Evolutionary conservation across 2,113 vertebrate genomes (phyloP).

Genomic region (Cebus imitator): DNA sequence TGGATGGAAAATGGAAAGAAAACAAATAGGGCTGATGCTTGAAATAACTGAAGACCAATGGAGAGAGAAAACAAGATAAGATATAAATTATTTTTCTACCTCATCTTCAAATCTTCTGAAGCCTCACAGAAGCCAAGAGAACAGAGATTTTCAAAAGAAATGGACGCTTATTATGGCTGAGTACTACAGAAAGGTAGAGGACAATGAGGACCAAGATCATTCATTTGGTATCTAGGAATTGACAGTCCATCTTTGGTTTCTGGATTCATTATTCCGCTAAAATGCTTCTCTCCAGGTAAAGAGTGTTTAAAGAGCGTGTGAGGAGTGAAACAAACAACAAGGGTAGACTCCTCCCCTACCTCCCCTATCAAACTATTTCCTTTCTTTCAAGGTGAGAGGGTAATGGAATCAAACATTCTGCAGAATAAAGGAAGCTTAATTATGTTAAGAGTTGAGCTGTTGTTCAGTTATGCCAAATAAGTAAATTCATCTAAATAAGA

Average conservation of each 20-base stretch:
- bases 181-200: not conserved
- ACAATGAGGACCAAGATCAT: not conserved
- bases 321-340: not conserved
- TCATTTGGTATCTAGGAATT: not conserved
- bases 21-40: not conserved
- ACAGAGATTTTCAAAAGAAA: constrained; percentile 22
- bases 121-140: not conserved
- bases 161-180: not conserved
- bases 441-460: not conserved
- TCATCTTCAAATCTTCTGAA: not conserved
- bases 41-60: not conserved
- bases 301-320: not conserved
- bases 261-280: not conserved
- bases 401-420: constrained; percentile 41
- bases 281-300: not conserved
- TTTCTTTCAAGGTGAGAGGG: not conserved
- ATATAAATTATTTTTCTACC: not conserved
- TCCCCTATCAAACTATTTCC: not conserved
- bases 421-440: not conserved
- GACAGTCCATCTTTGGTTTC: not conserved
- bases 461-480: constrained; percentile 21
- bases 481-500: not conserved
- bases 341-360: not conserved
- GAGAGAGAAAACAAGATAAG: not conserved
- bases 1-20: not conserved